Evolutionary conservation across 1,140 invertebrate genomes (phyloP), one percentile per base, ranked within the genome.

Genomic region (Drosophila sp.): DNA sequence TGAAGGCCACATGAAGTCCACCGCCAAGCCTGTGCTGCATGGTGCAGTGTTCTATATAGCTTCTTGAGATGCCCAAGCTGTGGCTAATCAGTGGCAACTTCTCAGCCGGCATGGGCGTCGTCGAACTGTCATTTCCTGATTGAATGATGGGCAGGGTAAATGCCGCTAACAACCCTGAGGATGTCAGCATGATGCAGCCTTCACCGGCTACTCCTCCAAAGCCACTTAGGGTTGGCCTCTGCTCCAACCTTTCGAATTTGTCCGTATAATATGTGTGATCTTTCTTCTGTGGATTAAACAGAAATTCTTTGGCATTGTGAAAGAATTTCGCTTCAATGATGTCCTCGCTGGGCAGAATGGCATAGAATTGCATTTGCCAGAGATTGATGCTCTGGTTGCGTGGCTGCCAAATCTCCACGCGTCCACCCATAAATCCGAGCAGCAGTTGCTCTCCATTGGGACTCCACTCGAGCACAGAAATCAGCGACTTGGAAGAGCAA

Each of bases 401-500:
- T 66, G 96, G 95, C 69, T 93, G 94, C 93, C 95, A 98, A 17
- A 98, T 94, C 66, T 95, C 95, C 1, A 97, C 94, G 67, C 94
- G 94, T 1, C 97, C 97, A 50, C 93, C 94, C 50, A 94, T 94
- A 77, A 96, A 96, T 0, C 95, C 96, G 1, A 97, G 93, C 1
- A 98, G 93, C 1, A 98, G 87, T 72, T 96, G 94, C 58, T 96
- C 95, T 5, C 97, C 97, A 68, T 95, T 95, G 33, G 95, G 93
- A 92, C 97, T 96, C 97, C 97, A 98, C 92, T 98, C 96, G 17
- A 98, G 83, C 11, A 95, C 94, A 17, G 96, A 96, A 5, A 98
- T 94, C 62, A 94, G 93, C 25, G 93, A 92, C 35, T 90, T 89
- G 73, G 93, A 92, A 79, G 93, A 93, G 85, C 94, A 89, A 80